Evolutionary conservation across 1,140 invertebrate genomes (phyloP).

Genomic region (Drosophila auraria): DNA sequence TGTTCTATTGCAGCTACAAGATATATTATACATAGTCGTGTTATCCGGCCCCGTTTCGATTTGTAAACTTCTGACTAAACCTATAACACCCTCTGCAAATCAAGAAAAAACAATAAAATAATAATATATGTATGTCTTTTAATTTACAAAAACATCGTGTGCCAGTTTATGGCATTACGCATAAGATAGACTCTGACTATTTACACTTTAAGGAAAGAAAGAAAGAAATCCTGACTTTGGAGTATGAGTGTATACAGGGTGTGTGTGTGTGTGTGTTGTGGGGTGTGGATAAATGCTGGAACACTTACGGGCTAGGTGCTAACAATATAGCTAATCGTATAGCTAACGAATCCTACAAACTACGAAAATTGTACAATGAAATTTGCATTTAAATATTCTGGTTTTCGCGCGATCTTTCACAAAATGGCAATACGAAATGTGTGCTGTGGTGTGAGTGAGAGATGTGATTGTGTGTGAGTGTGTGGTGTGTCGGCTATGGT

Average conservation of each 20-base stretch:
- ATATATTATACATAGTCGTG: too few species aligned
- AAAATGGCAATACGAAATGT: constrained; percentile 74
- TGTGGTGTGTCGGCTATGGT: constrained; percentile 5
- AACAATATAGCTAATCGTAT: constrained; percentile 55
- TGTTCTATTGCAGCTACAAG: too few species aligned
- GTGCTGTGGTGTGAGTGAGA: constrained; percentile 25
- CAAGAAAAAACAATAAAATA: not conserved
- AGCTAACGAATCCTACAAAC: constrained; percentile 54
- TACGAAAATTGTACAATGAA: constrained; percentile 78
- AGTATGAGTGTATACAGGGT: constrained; percentile 18
- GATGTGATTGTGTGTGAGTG: constrained; percentile 17
- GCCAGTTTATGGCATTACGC: constrained; percentile 25
- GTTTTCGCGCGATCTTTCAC: constrained; percentile 66
- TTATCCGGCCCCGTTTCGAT: too few species aligned
- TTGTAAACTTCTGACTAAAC: too few species aligned
- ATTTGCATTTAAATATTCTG: constrained; percentile 78
- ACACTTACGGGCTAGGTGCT: constrained; percentile 64
- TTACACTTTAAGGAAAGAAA: constrained; percentile 76
- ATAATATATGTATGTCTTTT: constrained; percentile 40
- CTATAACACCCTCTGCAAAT: too few species aligned
- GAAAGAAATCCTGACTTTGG: constrained; percentile 63
- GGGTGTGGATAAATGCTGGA: constrained; percentile 69
- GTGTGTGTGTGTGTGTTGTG: constrained; percentile 24
- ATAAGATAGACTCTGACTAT: constrained; percentile 65
- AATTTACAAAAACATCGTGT: constrained; percentile 44